phyloP scores from a whole-genome alignment of 53 echinoderm and acorn worm species.

The Echinarachnius parma region DNA sequence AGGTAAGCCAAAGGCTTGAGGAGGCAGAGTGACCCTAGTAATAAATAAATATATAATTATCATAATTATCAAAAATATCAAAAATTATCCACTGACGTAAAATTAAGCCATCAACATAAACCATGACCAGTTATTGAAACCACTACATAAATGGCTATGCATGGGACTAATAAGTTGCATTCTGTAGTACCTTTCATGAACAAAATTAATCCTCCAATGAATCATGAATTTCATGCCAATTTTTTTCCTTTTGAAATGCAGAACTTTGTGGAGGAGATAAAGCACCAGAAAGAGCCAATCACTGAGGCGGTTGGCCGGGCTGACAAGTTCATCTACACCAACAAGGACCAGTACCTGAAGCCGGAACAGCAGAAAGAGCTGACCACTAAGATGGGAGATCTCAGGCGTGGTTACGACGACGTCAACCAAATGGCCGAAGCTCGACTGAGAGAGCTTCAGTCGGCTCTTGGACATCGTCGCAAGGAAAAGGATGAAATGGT shows the following conservation, averaged over 20 bases:
- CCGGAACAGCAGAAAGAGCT: conserved; percentile 89
- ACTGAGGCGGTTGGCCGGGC: conserved; percentile 58
- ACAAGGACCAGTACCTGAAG: conserved; percentile 78
- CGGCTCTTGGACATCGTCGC: conserved; percentile 58
- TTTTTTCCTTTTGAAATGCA: conserved; percentile 4
- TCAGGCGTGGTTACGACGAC: conserved; percentile 66
- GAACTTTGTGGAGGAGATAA: conserved; percentile 92
- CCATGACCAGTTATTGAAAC: too few species aligned
- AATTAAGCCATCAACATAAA: too few species aligned
- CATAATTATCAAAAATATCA: too few species aligned
- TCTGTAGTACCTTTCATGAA: too few species aligned
- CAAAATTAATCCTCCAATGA: too few species aligned
- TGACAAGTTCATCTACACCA: conserved; percentile 74
- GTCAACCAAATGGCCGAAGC: conserved; percentile 68
- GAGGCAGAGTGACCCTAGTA: too few species aligned
- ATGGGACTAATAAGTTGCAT: too few species aligned
- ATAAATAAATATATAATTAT: too few species aligned
- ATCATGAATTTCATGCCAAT: too few species aligned
- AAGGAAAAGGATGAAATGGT: conserved; percentile 97
- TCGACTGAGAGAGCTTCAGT: conserved; percentile 65
- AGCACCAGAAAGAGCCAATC: conserved; percentile 90
- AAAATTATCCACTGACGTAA: too few species aligned
- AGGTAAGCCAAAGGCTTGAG: too few species aligned
- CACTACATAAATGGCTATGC: too few species aligned
- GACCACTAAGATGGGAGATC: conserved; percentile 69